These are phyloP conservation scores for Machaerirhynchus nigripectus DNA, from an alignment of 2,113 vertebrate species.

Conservation along the genomic window DNA sequence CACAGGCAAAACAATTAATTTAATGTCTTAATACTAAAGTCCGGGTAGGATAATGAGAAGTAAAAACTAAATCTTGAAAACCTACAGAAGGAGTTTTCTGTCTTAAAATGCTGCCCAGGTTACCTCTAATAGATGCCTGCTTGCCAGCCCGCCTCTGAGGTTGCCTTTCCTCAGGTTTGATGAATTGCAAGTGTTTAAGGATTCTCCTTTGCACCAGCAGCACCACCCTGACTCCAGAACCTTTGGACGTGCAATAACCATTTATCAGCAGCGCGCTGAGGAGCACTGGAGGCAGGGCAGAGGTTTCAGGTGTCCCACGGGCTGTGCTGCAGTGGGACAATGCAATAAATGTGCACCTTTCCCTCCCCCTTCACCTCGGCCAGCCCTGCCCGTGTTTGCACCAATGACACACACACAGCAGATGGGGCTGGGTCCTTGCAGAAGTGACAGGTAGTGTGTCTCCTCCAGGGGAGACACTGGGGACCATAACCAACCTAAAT, in stretches of 20 bases:
- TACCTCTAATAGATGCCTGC: neutral
- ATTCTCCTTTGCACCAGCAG: neutral
- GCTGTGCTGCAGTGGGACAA: neutral
- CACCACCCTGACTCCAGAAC: neutral
- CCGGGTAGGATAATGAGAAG: neutral
- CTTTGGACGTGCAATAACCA: neutral
- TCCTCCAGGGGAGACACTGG: neutral
- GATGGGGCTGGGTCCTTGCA: neutral
- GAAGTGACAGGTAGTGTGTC: neutral
- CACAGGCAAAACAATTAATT: neutral
- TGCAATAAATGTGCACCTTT: neutral
- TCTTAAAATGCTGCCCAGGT: neutral
- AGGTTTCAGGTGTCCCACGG: neutral
- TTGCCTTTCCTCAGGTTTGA: neutral
- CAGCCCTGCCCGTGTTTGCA: neutral
- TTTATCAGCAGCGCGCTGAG: neutral
- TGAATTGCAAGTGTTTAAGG: neutral
- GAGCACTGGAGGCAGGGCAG: neutral
- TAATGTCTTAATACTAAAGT: neutral
- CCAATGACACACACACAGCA: accelerated
- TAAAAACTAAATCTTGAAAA: neutral
- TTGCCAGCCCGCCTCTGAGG: neutral
- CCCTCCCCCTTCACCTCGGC: neutral
- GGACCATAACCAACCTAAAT: neutral
- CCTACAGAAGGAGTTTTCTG: neutral